Base-by-base conservation (phyloP, 1,140 invertebrate genomes). In the Nasonia vitripennis region DNA sequence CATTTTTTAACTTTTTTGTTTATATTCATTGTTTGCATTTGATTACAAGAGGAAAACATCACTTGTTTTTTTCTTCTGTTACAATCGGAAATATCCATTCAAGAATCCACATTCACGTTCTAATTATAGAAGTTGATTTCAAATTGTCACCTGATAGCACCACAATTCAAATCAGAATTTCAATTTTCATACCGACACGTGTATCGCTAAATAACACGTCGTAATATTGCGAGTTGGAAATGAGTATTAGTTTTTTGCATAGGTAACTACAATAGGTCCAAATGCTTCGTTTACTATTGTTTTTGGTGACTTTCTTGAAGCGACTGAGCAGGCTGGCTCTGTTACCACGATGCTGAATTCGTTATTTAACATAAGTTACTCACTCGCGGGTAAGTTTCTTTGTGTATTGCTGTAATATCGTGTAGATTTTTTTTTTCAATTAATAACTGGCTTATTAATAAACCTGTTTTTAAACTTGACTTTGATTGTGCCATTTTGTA, bases 261-360 rank as follows among this genome's bases (percentile, higher is more conserved):
- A 93, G 93, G 87, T 92, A 51, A 91, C 90, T 7, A 89, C 87
- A 7, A 87, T 91, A 27, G 90, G 92, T 2, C 90, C 92, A 10
- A 87, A 87, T 9, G 81, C 91, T 0, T 93, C 91, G 0, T 92
- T 92, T 68, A 87, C 88, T 0, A 91, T 93, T 37, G 77, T 93
- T 51, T 93, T 91, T 74, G 92, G 90, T 1, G 92, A 93, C 20
- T 92, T 93, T 70, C 78, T 93, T 0, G 89, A 92, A 67, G 83
- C 86, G 1, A 92, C 91, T 34, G 91, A 91, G 5, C 89, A 91
- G 37, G 89, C 91, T 71, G 92, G 93, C 7, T 89, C 91, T 20
- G 90, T 90, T 0, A 89, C 90, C 48, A 93, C 92, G 6, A 87
- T 92, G 73, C 88, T 92, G n/a, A 93, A 93, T 88, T 92, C 93